These are phyloP conservation scores for Parnassius apollo DNA, from an alignment of 2,888 invertebrate species.

Conservation along the genomic window DNA sequence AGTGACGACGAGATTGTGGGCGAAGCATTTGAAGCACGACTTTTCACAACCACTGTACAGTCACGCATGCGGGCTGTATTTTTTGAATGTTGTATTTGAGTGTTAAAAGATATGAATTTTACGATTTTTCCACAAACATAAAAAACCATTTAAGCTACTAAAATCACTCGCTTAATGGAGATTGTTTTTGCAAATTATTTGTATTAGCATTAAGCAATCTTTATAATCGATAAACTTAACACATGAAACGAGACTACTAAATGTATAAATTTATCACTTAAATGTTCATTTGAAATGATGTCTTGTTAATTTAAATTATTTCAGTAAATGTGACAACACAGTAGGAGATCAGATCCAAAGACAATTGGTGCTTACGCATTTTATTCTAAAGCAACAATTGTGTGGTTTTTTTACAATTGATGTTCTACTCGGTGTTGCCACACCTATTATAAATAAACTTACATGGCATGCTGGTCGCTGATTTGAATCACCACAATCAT, in stretches of 20 bases:
- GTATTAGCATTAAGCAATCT: slow-evolving; percentile 2
- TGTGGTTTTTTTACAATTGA: slow-evolving; percentile 27
- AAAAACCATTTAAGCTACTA: not conserved
- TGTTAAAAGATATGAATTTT: slow-evolving; percentile 9
- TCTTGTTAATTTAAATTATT: slow-evolving; percentile 33
- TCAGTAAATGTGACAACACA: slow-evolving; percentile 71
- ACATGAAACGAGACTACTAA: too few relatives aligned
- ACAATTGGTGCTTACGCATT: slow-evolving; percentile 61
- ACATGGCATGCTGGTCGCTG: slow-evolving; percentile 77
- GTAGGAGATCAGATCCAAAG: slow-evolving; percentile 68
- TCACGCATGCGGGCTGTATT: slow-evolving; percentile 23
- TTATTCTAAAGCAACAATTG: slow-evolving; percentile 28
- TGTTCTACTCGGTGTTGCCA: slow-evolving; percentile 75
- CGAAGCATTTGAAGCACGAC: slow-evolving; percentile 18
- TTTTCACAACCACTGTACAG: slow-evolving; percentile 12
- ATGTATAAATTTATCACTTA: too few relatives aligned
- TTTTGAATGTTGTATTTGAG: slow-evolving; percentile 28
- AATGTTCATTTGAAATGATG: too few relatives aligned
- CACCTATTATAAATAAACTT: slow-evolving; percentile 43
- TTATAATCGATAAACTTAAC: too few relatives aligned
- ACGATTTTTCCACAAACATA: not conserved
- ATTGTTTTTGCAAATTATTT: slow-evolving; percentile 2
- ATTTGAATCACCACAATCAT: slow-evolving; percentile 77
- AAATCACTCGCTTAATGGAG: slow-evolving; percentile 6
- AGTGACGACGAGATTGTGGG: slow-evolving; percentile 13